phyloP scores from a whole-genome alignment of 2,888 invertebrate species.

The Drosophila diplacantha region DNA sequence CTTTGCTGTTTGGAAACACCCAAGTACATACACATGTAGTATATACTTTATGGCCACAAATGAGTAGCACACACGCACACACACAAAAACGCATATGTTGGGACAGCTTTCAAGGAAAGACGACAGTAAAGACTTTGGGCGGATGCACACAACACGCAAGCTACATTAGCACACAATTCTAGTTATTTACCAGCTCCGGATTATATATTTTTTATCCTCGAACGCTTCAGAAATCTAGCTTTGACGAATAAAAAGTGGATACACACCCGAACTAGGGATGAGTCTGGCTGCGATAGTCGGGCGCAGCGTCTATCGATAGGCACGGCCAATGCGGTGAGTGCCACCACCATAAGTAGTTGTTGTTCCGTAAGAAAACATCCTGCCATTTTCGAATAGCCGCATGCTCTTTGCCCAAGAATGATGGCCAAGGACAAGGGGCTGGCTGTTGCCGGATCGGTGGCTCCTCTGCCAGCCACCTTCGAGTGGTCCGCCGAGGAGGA shows the following conservation, averaged over 20 bases:
- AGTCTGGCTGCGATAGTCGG: slow-evolving; percentile 8
- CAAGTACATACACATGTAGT: slow-evolving; percentile 4
- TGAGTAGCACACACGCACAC: slow-evolving; percentile 8
- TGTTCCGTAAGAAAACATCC: slow-evolving; percentile 2
- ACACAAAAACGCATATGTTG: slow-evolving; percentile 7
- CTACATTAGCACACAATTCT: slow-evolving; percentile 38
- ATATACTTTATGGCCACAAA: slow-evolving; percentile 10
- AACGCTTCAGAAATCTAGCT: slow-evolving; percentile 30
- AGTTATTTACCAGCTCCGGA: slow-evolving; percentile 52
- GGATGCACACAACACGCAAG: slow-evolving; percentile 60
- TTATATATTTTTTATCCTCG: slow-evolving; percentile 17
- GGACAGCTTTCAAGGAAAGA: slow-evolving; percentile 1
- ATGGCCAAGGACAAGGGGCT: slow-evolving; percentile 37
- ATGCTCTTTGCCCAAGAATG: slow-evolving; percentile 17
- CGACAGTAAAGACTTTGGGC: slow-evolving; percentile 27
- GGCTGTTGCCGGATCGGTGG: slow-evolving; percentile 19
- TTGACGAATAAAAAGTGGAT: slow-evolving; percentile 52
- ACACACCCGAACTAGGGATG: slow-evolving; percentile 58
- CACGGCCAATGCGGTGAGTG: neutral
- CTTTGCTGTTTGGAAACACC: slow-evolving; percentile 27
- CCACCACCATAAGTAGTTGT: slow-evolving; percentile 6
- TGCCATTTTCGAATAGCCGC: neutral
- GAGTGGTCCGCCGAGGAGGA: slow-evolving; percentile 78
- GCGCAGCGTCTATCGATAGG: neutral
- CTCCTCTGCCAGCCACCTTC: slow-evolving; percentile 3